A percentile compares a stretch with the other conserved stretches of the same genome.
phyloP scores from a whole-genome alignment of 2,888 invertebrate species.

The Tipula vernalis region DNA sequence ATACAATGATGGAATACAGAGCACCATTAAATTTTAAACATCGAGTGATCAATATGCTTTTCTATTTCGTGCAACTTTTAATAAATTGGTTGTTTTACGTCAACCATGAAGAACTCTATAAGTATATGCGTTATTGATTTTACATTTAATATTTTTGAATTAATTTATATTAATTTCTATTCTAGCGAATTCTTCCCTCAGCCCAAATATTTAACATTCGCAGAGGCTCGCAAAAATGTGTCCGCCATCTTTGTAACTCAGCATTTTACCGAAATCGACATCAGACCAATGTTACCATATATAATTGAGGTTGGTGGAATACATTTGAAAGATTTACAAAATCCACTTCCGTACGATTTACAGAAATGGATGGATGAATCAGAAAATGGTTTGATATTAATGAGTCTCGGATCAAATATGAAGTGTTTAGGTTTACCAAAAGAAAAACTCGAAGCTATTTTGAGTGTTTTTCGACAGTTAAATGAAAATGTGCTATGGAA shows the following conservation, averaged over 20 bases:
- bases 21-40: neutral
- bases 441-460: constrained; percentile 6
- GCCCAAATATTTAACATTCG: constrained; percentile 21
- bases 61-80: neutral
- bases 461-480: constrained; percentile 17
- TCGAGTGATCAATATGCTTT: neutral
- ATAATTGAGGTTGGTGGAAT: constrained; percentile 35
- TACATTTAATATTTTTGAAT: neutral
- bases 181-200: constrained; percentile 21
- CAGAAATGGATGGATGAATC: constrained; percentile 25
- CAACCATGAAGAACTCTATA: no score
- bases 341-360: constrained; percentile 26
- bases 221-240: constrained; percentile 24
- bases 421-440: constrained; percentile 10
- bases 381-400: constrained; percentile 26
- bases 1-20: neutral
- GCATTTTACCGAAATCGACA: constrained; percentile 28
- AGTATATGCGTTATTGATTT: no score
- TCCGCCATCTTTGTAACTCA: constrained; percentile 29
- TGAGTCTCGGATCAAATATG: constrained; percentile 26
- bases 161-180: neutral
- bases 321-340: constrained; percentile 28
- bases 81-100: neutral
- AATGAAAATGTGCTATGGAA: constrained; percentile 37
- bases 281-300: constrained; percentile 32